phyloP scores from a whole-genome alignment of 2,797 vertebrate genomes.

The Eutrigla gurnardus region DNA sequence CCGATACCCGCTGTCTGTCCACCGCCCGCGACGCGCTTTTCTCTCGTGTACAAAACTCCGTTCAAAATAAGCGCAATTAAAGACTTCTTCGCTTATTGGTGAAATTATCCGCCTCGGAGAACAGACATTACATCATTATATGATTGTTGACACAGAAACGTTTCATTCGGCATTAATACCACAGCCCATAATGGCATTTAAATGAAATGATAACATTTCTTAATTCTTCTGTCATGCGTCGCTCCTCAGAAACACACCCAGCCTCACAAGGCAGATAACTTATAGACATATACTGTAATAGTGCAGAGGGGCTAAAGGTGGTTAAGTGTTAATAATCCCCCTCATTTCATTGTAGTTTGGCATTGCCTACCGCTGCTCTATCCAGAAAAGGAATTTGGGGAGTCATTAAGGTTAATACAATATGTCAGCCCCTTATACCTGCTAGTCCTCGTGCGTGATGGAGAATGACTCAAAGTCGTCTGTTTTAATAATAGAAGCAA shows the following conservation, averaged over 20 bases:
- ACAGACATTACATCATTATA: background rate
- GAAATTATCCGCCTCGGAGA: background rate
- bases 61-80: background rate
- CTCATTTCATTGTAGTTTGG: slow-evolving; percentile 8
- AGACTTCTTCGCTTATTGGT: background rate
- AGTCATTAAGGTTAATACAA: slow-evolving; percentile 41
- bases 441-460: background rate
- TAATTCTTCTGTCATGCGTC: background rate
- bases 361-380: background rate
- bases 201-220: background rate
- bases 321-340: background rate
- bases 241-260: background rate
- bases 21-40: background rate
- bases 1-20: background rate
- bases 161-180: background rate
- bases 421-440: background rate
- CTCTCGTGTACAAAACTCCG: background rate
- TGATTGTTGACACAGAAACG: background rate
- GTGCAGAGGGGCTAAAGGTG: background rate
- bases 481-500: slow-evolving; percentile 22
- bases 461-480: slow-evolving; percentile 1
- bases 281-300: background rate
- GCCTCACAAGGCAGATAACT: background rate
- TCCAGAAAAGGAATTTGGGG: slow-evolving; percentile 2
- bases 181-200: background rate